These are phyloP conservation scores for Helicoverpa assulta DNA, from an alignment of 2,888 invertebrate genomes.

Conservation along the genomic window DNA sequence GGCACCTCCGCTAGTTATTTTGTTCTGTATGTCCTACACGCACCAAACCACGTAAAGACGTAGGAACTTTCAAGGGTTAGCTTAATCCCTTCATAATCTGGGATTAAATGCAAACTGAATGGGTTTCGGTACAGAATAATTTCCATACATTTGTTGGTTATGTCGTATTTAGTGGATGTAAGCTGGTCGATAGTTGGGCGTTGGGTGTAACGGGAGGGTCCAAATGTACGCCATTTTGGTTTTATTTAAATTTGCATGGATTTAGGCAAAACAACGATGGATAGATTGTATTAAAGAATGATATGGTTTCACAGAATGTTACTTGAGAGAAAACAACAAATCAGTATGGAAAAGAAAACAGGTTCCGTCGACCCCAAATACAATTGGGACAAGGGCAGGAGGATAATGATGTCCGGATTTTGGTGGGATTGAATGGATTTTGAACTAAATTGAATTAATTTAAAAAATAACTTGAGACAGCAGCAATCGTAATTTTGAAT, in stretches of 20 bases:
- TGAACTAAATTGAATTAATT: too few species aligned
- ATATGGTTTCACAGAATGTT: too few species aligned
- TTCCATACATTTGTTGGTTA: constrained; percentile 74
- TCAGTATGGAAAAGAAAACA: too few species aligned
- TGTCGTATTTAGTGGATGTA: constrained; percentile 69
- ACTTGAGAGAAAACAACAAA: too few species aligned
- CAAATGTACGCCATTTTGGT: not conserved
- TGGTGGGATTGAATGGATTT: too few species aligned
- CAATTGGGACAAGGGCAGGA: too few species aligned
- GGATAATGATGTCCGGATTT: too few species aligned
- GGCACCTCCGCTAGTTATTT: too few species aligned
- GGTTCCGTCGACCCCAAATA: too few species aligned
- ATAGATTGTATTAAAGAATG: too few species aligned
- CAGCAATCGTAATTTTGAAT: too few species aligned
- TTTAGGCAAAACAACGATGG: not conserved
- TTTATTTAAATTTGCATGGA: not conserved
- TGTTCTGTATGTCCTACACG: constrained; percentile 46
- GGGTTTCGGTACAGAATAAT: constrained; percentile 68
- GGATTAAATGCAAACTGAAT: constrained; percentile 73
- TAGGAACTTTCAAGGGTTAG: constrained; percentile 61
- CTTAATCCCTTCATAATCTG: constrained; percentile 68
- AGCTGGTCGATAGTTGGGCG: constrained; percentile 55
- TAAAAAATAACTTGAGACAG: too few species aligned
- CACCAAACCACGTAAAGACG: constrained; percentile 58
- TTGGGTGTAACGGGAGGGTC: constrained; percentile 23